These are phyloP conservation scores for Tinea semifulvella DNA, from an alignment of 2,888 invertebrate species.

Conservation along the genomic window DNA sequence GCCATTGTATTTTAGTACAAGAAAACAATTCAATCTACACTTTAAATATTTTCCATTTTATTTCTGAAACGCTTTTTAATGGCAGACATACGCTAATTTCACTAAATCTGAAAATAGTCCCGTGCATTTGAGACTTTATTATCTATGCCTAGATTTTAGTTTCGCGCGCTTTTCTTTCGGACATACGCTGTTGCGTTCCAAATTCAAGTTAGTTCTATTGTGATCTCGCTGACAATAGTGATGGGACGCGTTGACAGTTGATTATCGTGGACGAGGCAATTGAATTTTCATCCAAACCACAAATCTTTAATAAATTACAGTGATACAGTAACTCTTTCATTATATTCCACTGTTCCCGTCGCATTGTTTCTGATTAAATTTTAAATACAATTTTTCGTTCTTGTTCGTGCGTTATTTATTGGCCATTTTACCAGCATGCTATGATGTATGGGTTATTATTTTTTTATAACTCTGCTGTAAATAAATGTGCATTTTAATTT, in stretches of 20 bases:
- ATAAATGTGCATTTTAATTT: too few species aligned
- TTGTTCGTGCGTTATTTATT: background rate
- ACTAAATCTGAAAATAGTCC: background rate
- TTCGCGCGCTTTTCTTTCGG: background rate
- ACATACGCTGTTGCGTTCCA: background rate
- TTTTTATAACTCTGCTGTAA: too few species aligned
- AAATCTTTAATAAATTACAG: conserved; percentile 1
- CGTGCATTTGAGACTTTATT: background rate
- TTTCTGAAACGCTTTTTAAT: background rate
- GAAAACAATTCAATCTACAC: conserved; percentile 7
- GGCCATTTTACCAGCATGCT: background rate
- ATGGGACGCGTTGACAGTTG: background rate
- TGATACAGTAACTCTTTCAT: background rate
- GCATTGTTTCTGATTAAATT: background rate
- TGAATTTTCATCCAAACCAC: conserved; percentile 1
- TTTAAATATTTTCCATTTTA: background rate
- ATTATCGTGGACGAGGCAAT: conserved; percentile 2
- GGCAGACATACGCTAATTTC: background rate
- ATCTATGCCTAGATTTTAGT: background rate
- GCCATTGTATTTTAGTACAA: conserved; percentile 6
- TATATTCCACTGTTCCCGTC: background rate
- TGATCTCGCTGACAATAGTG: background rate
- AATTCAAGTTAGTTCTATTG: background rate
- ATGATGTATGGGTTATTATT: too few species aligned
- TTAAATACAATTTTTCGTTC: background rate